A percentile compares a stretch with the other conserved stretches of the same genome.
phyloP scores from a whole-genome alignment of 2,113 vertebrate genomes.

The Catharus minimus region DNA sequence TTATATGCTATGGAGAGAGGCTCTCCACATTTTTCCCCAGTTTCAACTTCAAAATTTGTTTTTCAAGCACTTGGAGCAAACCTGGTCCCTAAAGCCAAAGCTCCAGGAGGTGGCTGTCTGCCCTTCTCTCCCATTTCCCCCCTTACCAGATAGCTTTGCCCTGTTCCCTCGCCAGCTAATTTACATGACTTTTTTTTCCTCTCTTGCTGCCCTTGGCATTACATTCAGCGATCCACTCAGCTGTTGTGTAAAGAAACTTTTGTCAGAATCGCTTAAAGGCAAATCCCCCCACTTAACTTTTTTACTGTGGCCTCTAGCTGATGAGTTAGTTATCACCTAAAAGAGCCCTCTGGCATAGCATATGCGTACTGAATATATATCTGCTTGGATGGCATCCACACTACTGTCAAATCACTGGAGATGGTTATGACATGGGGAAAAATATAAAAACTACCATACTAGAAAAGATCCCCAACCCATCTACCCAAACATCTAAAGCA shows the following conservation, averaged over 20 bases:
- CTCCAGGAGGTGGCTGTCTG: slow-evolving; percentile 20
- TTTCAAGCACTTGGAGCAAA: neutral
- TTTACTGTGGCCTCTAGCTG: slow-evolving; percentile 36
- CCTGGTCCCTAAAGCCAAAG: neutral
- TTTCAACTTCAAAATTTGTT: neutral
- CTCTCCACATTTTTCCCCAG: neutral
- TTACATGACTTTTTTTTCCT: slow-evolving; percentile 17
- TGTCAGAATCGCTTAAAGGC: slow-evolving; percentile 46
- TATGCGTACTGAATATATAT: slow-evolving; percentile 1
- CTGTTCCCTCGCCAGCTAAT: slow-evolving; percentile 49
- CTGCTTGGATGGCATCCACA: slow-evolving; percentile 3
- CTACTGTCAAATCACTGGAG: slow-evolving; percentile 20
- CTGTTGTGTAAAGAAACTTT: slow-evolving; percentile 36
- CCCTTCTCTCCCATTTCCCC: slow-evolving; percentile 4
- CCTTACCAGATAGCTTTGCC: slow-evolving; percentile 23
- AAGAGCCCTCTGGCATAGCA: slow-evolving; percentile 40
- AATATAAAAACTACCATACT: neutral
- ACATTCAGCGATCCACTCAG: slow-evolving; percentile 24
- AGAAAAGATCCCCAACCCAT: neutral
- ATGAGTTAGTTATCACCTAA: slow-evolving; percentile 54
- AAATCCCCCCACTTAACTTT: slow-evolving; percentile 49
- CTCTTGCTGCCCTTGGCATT: slow-evolving; percentile 42
- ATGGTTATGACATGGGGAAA: neutral
- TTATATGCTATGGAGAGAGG: neutral
- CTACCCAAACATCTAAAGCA: neutral